Base-by-base conservation (phyloP, 2,888 invertebrate genomes). In the Apamea crenata region DNA sequence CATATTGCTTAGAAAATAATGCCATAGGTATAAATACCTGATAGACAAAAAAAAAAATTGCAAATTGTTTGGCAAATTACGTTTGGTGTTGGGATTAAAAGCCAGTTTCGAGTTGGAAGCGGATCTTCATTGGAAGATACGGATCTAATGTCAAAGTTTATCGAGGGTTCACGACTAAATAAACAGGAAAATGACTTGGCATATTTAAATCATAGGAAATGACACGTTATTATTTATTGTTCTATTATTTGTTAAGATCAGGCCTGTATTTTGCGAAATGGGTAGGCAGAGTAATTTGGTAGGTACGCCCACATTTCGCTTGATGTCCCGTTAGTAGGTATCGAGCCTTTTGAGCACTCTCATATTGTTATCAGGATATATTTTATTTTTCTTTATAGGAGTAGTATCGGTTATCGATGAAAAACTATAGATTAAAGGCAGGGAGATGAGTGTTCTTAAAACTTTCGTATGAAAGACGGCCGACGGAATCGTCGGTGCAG, bases 61-160 rank as follows among this genome's bases (percentile, higher is more conserved):
- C n/a, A n/a, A n/a, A 63, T 61, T 80, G 61, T 69, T 14, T 36
- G 25, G 18, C 32, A n/a, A 53, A 53, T 47, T 36, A n/a, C 18
- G 18, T 47, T 32, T 61, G 32, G 29, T 53, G 47, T 61, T 12
- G n/a, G 44, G 44, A 72, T 72, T 56, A 36, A 56, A 63, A 75
- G 40, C 5, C 16, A n/a, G 61, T 65, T 68, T 56, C 18, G 32
- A 63, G 21, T 59, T 40, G 25, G 16, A 71, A 61, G 16, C 77
- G 77, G 59, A 67, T 71, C 63, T 68, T 36, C 68, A 59, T 59
- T 47, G 63, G 67, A 74, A 78, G 77, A 85, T 87, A 85, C 32
- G 21, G 71, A 85, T 81, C 50, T 74, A 73, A 86, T 78, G 80
- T 74, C 82, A 83, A 82, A 86, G 85, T 79, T 89, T 80, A 83